phyloP scores from a whole-genome alignment of 2,797 vertebrate genomes.

The Hirundo rustica region DNA sequence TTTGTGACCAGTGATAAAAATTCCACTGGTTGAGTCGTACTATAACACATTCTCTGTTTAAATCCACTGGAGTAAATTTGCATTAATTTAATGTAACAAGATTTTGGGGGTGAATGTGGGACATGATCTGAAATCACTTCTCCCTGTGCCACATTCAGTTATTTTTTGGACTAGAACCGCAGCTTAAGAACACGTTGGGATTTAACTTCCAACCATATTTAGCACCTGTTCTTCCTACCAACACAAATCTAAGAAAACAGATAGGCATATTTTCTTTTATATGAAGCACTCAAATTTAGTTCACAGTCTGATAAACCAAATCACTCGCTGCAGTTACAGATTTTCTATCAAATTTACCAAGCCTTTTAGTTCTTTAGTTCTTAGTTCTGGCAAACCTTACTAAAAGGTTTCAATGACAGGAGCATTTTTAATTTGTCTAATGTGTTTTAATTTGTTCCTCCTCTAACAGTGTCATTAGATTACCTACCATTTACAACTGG shows the following conservation, averaged over 20 bases:
- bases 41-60: background rate
- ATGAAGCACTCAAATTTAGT: background rate
- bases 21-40: background rate
- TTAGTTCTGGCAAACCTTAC: background rate
- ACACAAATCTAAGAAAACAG: background rate
- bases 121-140: background rate
- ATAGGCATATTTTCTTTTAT: background rate
- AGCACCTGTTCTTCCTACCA: background rate
- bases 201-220: background rate
- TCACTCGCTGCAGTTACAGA: background rate
- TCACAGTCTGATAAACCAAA: background rate
- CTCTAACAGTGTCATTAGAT: background rate
- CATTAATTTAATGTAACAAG: background rate
- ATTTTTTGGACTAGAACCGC: background rate
- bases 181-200: background rate
- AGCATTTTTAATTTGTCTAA: background rate
- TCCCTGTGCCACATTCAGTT: background rate
- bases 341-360: background rate
- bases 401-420: background rate
- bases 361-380: background rate
- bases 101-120: background rate
- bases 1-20: background rate
- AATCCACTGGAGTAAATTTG: background rate
- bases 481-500: slow-evolving; percentile 71
- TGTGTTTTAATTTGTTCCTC: background rate